Evolutionary conservation across 1,140 invertebrate species (phyloP), one percentile per base, ranked within the genome.

Genomic region (Bactericera cockerelli): DNA sequence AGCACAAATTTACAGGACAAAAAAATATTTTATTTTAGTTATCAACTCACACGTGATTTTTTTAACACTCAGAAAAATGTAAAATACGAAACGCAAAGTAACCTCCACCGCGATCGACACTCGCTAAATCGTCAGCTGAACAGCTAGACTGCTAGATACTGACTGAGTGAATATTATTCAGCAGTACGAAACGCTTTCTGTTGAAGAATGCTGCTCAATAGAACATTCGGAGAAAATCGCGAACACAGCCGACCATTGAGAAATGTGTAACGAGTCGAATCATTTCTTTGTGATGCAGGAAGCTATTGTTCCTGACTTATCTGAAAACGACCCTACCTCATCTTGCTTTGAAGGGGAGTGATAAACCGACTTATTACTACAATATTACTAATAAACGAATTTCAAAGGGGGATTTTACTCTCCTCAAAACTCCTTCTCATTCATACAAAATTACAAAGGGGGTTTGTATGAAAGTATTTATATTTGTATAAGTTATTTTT

Each of bases 191-290:
- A 49, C 3, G 6, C 19, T 49, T 49, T 49, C 19, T 16, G 6
- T 22, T n/a, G 8, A 49, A 16, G 22, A 49, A 6, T 49, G 42
- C 42, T 49, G 22, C 42, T 49, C 22, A 49, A 49, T 49, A 49
- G n/a, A 49, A 49, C 42, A 49, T 49, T 49, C 42, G 42, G 6
- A 6, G n/a, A 49, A 49, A 49, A 49, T 49, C 42, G 6, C 42
- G 42, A 49, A 49, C 19, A 49, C 19, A 10, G 42, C 42, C 42
- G 42, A 49, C 42, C 22, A 49, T 49, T 49, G 8, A 49, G 6
- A 49, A 4, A 49, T 49, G 42, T 49, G 42, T 49, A 49, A 49
- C 4, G 42, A 49, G 42, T 49, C 42, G 42, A 49, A 49, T 49
- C 42, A 49, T 49, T 49, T 49, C 42, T 16, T 49, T 49, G 6